Percentiles rank a stretch among this genome's conserved stretches.
phyloP scores from a whole-genome alignment of 2,113 vertebrate species.

The Corythoichthys haematopterus region DNA sequence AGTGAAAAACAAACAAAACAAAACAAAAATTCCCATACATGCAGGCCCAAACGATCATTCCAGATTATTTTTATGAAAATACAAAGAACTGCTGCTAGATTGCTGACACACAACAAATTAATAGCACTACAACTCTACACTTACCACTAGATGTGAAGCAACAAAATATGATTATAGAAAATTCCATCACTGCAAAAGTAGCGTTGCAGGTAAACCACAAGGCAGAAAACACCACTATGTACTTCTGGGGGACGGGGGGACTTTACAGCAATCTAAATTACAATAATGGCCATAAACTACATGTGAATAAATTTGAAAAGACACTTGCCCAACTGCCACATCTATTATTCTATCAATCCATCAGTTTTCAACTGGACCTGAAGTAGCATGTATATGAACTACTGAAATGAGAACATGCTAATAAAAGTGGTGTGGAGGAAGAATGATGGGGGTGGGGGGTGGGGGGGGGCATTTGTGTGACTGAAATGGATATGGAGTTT shows the following conservation, averaged over 20 bases:
- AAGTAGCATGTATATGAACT: constrained; percentile 8
- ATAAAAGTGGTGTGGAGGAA: constrained; percentile 23
- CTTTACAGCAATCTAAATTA: background rate
- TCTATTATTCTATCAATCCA: background rate
- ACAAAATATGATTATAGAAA: background rate
- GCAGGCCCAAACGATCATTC: background rate
- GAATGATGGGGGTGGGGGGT: constrained; percentile 3
- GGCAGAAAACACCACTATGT: background rate
- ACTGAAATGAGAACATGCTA: constrained; percentile 2
- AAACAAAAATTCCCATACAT: constrained; percentile 1
- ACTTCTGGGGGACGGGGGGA: background rate
- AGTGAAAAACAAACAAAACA: constrained; percentile 3
- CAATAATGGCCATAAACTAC: background rate
- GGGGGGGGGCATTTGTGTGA: constrained; percentile 15
- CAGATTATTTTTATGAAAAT: background rate
- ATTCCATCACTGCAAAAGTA: background rate
- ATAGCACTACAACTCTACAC: background rate
- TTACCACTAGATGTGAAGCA: background rate
- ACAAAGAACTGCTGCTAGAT: background rate
- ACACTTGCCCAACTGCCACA: background rate
- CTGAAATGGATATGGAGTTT: constrained; percentile 31
- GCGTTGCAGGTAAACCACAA: background rate
- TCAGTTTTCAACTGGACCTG: background rate
- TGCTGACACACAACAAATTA: background rate
- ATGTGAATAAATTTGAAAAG: background rate